Evolutionary conservation across 1,140 invertebrate genomes (phyloP), one percentile per base, ranked within the genome.

Genomic region (Zaprionus vittiger): DNA sequence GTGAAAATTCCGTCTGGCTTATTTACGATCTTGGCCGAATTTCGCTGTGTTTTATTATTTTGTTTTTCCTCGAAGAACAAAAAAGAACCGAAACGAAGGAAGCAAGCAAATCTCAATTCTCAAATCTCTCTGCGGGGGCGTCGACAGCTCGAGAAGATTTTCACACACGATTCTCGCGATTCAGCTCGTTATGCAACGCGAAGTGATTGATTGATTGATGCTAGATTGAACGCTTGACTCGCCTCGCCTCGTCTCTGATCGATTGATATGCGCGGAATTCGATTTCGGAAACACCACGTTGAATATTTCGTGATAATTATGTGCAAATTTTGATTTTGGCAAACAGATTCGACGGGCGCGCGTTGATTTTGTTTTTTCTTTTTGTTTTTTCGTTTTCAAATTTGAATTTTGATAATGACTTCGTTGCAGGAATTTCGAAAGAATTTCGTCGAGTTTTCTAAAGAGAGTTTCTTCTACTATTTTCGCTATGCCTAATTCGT

Each of bases 401-500:
- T 49, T 49, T 22, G 0, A 49, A 14, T 52, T 52, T 52, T 52
- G 20, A 24, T 52, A 52, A 52, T 24, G 31, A 34, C 31, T 52
- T 52, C 47, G 47, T 52, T 52, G 47, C 47, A 52, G 47, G 20
- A 52, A 52, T 52, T 20, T 52, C 47, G 47, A 20, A 22, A 52
- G 47, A 52, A 52, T 52, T 52, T 52, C n/a, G 41, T 47, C n/a
- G 41, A 44, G 15, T 44, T 47, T 17, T 9, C 41, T 47, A 47
- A n/a, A 9, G n/a, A 2, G n/a, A 4, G 12, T 52, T 22, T 49
- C 20, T 12, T 52, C 22, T 52, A 24, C 20, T 52, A 52, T 22
- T 24, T 52, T 14, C 11, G 77, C 81, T 84, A 83, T 84, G 68
- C 64, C 82, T 86, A 86, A 80, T 85, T 90, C 85, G 83, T 52